Conservation (phyloP, 2,888 invertebrate genomes). For the Notocelia uddmanniana region DNA sequence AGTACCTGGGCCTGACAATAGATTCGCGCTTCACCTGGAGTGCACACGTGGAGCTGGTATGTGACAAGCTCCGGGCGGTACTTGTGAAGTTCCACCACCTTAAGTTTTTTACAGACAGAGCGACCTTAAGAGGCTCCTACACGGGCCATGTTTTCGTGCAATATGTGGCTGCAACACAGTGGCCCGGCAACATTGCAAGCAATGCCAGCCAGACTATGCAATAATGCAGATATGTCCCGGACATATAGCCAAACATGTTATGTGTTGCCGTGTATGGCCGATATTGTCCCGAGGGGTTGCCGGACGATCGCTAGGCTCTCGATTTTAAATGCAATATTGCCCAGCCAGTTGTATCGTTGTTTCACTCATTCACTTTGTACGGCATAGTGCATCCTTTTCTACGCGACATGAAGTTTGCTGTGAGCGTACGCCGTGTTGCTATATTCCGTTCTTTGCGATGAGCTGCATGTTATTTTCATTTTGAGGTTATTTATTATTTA, state of each 20-base stretch:
- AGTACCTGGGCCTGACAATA: too few relatives aligned
- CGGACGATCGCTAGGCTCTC: constrained; percentile 33
- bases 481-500: constrained; percentile 58
- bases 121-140: too few relatives aligned
- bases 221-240: constrained; percentile 13
- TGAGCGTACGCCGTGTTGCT: constrained; percentile 42
- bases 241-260: constrained; percentile 39
- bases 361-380: constrained; percentile 35
- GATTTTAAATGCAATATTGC: constrained; percentile 20
- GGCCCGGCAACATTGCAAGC: too few relatives aligned
- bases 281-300: constrained; percentile 36
- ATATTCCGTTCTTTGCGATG: constrained; percentile 14
- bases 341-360: constrained; percentile 37
- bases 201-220: too few relatives aligned
- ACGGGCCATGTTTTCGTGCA: too few relatives aligned
- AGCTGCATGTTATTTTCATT: too few relatives aligned
- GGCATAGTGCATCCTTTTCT: constrained; percentile 33
- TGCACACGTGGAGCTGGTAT: too few relatives aligned
- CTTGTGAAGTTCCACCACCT: too few relatives aligned
- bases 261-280: constrained; percentile 29
- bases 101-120: too few relatives aligned
- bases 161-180: too few relatives aligned
- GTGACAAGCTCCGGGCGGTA: too few relatives aligned
- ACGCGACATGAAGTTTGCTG: constrained; percentile 40
- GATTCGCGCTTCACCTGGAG: too few relatives aligned